Conservation (phyloP, 2,797 vertebrate genomes). For the Mus caroli region DNA sequence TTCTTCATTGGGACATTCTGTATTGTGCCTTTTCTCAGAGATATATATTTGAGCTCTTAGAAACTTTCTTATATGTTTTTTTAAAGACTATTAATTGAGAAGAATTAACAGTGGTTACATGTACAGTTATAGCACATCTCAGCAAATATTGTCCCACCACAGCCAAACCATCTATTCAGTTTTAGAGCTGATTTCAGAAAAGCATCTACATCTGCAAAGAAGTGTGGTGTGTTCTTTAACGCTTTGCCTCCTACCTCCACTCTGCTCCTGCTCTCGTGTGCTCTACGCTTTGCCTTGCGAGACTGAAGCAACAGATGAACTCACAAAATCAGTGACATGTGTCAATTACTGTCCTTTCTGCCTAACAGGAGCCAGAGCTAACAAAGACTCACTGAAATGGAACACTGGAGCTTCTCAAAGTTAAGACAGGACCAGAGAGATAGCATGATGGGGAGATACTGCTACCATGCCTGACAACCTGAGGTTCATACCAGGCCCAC, state of each 20-base stretch:
- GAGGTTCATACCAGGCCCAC: not conserved
- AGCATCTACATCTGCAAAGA: not conserved
- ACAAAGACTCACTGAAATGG: not conserved
- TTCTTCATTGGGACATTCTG: conserved; percentile 45
- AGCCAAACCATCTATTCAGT: not conserved
- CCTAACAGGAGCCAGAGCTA: not conserved
- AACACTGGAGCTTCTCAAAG: not conserved
- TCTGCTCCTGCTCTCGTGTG: not conserved
- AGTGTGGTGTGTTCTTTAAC: not conserved
- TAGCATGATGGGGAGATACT: not conserved
- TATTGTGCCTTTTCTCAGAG: not conserved
- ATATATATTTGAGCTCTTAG: not conserved
- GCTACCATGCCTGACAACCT: not conserved
- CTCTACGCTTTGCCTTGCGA: not conserved
- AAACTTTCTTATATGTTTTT: not conserved
- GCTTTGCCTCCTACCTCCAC: not conserved
- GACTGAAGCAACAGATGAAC: not conserved
- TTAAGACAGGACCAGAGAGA: not conserved
- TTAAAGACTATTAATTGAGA: not conserved
- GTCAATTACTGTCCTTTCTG: not conserved
- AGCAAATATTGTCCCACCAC: conserved; percentile 15
- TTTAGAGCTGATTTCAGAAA: conserved; percentile 28
- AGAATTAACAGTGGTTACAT: conserved; percentile 26
- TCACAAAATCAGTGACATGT: too few species aligned
- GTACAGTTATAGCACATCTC: not conserved